These are phyloP conservation scores for Branchipolynoe longqiensis DNA, from an alignment of 2,888 invertebrate species.

Conservation along the genomic window DNA sequence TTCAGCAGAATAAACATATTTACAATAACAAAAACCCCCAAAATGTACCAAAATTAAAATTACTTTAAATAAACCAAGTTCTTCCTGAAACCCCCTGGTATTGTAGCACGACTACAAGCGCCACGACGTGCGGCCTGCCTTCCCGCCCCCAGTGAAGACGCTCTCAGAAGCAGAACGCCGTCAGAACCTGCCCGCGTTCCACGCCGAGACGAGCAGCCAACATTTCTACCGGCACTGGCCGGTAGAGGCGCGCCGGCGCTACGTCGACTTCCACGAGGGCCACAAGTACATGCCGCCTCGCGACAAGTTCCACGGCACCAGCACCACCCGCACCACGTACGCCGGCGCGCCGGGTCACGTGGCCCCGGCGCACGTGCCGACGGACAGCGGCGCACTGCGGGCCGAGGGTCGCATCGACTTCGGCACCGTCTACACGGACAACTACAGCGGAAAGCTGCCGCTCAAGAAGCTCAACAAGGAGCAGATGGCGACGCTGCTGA, in stretches of 20 bases:
- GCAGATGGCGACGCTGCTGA: slow-evolving; percentile 60
- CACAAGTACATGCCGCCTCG: slow-evolving; percentile 74
- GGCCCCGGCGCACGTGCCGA: slow-evolving; percentile 72
- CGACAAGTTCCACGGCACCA: slow-evolving; percentile 71
- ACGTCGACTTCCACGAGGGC: slow-evolving; percentile 79
- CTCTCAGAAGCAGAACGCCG: slow-evolving; percentile 37
- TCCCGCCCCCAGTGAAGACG: slow-evolving; percentile 65
- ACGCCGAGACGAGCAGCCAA: slow-evolving; percentile 65
- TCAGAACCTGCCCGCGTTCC: slow-evolving; percentile 65
- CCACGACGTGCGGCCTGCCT: slow-evolving; percentile 71
- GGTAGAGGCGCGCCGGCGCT: slow-evolving; percentile 68
- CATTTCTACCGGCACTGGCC: slow-evolving; percentile 74
- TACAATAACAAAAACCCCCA: no score
- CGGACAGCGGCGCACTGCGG: slow-evolving; percentile 64
- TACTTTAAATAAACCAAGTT: no score
- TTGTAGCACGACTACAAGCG: slow-evolving; percentile 77
- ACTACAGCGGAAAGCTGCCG: slow-evolving; percentile 21
- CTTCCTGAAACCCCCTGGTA: no score
- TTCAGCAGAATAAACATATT: no score
- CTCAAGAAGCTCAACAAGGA: slow-evolving; percentile 55
- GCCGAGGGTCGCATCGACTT: slow-evolving; percentile 28
- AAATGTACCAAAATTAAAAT: no score
- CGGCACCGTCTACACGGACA: slow-evolving; percentile 35
- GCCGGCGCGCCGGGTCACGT: slow-evolving; percentile 71
- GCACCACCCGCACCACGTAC: slow-evolving; percentile 71